phyloP scores from a whole-genome alignment of 2,888 invertebrate species.

The Neoascia interrupta region DNA sequence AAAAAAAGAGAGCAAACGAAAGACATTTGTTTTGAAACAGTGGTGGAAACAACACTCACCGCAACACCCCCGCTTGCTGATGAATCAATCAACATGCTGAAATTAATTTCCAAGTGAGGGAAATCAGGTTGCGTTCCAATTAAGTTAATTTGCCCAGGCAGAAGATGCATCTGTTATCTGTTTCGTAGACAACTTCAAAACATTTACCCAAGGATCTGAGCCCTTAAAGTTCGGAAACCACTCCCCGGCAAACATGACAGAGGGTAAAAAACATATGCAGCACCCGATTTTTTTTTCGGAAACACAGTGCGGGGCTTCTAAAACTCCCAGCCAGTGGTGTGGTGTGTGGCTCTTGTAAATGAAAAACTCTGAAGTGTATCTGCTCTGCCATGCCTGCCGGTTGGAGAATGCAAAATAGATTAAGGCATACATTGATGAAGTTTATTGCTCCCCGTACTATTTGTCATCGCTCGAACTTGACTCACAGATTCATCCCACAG shows the following conservation, averaged over 20 bases:
- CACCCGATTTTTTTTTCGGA: too few species aligned
- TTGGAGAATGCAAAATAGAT: too few species aligned
- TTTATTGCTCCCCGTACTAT: constrained; percentile 39
- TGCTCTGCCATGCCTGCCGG: too few species aligned
- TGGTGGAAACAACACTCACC: constrained; percentile 11
- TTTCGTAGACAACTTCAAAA: constrained; percentile 27
- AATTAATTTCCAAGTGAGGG: constrained; percentile 41
- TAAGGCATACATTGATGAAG: too few species aligned
- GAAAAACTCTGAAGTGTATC: too few species aligned
- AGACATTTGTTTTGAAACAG: constrained; percentile 26
- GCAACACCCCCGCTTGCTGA: constrained; percentile 41
- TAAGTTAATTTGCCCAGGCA: constrained; percentile 9
- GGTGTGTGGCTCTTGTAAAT: too few species aligned
- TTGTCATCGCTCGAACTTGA: constrained; percentile 55
- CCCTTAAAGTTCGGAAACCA: constrained; percentile 17
- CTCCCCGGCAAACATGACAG: background rate
- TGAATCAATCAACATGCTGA: constrained; percentile 57
- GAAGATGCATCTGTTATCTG: too few species aligned
- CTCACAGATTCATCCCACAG: constrained; percentile 46
- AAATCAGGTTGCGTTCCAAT: constrained; percentile 58
- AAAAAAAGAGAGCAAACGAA: background rate
- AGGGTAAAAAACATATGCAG: constrained; percentile 1
- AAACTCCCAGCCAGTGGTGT: too few species aligned
- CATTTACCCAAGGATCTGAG: constrained; percentile 44
- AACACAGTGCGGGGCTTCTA: too few species aligned